Evolutionary conservation across 2,113 vertebrate species (phyloP).

Genomic region (Chionis minor): DNA sequence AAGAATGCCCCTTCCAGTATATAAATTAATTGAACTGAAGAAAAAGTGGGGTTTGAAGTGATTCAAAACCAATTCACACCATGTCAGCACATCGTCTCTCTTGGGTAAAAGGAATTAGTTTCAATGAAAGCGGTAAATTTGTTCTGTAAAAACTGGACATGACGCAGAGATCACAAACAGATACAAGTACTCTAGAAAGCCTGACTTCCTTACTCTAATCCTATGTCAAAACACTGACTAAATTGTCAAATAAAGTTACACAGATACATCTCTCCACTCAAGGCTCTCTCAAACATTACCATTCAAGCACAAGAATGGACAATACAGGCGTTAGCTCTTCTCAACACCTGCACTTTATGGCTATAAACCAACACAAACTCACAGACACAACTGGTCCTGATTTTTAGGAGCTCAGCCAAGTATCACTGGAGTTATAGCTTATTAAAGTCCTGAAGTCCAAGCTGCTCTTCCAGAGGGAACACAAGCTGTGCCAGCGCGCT

Average conservation of each 20-base stretch:
- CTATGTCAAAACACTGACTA: not conserved
- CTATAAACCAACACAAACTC: fast-evolving
- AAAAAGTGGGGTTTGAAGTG: not conserved
- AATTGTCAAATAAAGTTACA: not conserved
- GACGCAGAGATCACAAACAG: not conserved
- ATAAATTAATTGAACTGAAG: not conserved
- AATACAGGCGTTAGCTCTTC: not conserved
- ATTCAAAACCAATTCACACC: not conserved
- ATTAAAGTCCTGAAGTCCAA: not conserved
- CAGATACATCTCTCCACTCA: not conserved
- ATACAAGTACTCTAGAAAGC: not conserved
- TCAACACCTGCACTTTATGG: fast-evolving
- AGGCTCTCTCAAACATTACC: not conserved
- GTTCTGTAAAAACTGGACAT: not conserved
- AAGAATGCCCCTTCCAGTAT: not conserved
- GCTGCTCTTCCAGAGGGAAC: not conserved
- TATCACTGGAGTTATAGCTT: fast-evolving
- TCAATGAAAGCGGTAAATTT: not conserved
- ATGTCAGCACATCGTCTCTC: not conserved
- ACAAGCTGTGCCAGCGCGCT: not conserved
- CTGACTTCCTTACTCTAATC: too few relatives aligned
- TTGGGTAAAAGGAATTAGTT: not conserved
- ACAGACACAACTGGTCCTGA: not conserved
- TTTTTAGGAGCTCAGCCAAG: not conserved
- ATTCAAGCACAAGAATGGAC: not conserved